Evolutionary conservation across 2,888 invertebrate genomes (phyloP).

Genomic region (Epinotia demarniana): DNA sequence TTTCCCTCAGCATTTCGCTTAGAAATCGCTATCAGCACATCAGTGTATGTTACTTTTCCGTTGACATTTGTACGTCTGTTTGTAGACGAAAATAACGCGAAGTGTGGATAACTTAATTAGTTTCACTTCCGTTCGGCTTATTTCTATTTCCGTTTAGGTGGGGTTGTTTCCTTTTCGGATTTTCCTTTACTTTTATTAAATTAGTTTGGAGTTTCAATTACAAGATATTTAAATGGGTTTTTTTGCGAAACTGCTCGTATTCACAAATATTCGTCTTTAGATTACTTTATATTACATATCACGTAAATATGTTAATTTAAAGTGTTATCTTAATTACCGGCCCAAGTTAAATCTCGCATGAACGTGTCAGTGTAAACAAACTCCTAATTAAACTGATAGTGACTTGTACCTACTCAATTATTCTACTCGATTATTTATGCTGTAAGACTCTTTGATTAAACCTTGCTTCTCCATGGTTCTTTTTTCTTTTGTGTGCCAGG

Average conservation of each 20-base stretch:
- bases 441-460: constrained; percentile 62
- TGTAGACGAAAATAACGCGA: constrained; percentile 79
- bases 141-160: constrained; percentile 82
- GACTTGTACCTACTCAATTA: constrained; percentile 56
- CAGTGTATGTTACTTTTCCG: constrained; percentile 73
- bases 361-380: constrained; percentile 14
- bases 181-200: constrained; percentile 76
- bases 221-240: constrained; percentile 21
- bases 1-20: constrained; percentile 68
- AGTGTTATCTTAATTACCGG: neutral
- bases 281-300: neutral
- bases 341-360: neutral
- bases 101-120: constrained; percentile 83
- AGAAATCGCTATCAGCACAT: constrained; percentile 73
- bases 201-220: constrained; percentile 70
- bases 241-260: neutral
- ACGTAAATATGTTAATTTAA: neutral
- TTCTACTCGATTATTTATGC: constrained; percentile 64
- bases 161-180: constrained; percentile 77
- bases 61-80: constrained; percentile 80
- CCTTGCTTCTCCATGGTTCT: constrained; percentile 58
- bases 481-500: neutral
- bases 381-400: constrained; percentile 24
- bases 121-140: constrained; percentile 81
- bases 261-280: neutral